Evolutionary conservation across 2,113 vertebrate species (phyloP).

Genomic region (Dipodomys spectabilis): DNA sequence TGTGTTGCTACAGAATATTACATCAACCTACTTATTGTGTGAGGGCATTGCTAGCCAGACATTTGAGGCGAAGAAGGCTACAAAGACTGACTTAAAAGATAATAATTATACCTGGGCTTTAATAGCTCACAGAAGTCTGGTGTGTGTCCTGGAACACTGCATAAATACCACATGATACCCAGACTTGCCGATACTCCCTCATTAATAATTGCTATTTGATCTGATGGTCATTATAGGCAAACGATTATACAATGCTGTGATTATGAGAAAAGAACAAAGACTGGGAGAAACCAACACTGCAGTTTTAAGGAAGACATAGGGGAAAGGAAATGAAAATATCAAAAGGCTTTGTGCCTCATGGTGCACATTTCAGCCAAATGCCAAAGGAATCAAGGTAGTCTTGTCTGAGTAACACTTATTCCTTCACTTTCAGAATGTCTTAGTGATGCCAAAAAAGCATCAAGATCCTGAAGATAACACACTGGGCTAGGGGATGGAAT

Average conservation of each 20-base stretch:
- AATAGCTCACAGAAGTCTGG: constrained; percentile 72
- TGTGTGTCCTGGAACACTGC: constrained; percentile 47
- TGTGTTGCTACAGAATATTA: constrained; percentile 39
- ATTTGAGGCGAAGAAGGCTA: constrained; percentile 42
- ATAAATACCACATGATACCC: constrained; percentile 54
- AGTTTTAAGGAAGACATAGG: constrained; percentile 46
- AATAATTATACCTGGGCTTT: constrained; percentile 42
- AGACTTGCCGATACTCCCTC: not conserved
- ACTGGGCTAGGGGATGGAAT: not conserved
- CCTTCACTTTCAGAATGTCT: not conserved
- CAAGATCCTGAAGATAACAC: not conserved
- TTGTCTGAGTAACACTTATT: constrained; percentile 4
- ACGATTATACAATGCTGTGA: constrained; percentile 6
- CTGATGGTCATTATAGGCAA: constrained; percentile 29
- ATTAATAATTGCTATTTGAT: constrained; percentile 35
- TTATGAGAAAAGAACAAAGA: constrained; percentile 71
- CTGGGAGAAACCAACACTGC: not conserved
- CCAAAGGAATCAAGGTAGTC: not conserved
- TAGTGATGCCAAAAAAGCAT: not conserved
- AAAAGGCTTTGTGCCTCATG: constrained; percentile 2
- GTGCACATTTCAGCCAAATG: constrained; percentile 36
- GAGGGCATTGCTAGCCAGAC: constrained; percentile 19
- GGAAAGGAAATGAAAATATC: constrained; percentile 60
- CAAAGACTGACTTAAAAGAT: constrained; percentile 56
- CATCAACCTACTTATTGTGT: constrained; percentile 20